Conservation (phyloP, 2,888 invertebrate species). For the Stenurella melanura region DNA sequence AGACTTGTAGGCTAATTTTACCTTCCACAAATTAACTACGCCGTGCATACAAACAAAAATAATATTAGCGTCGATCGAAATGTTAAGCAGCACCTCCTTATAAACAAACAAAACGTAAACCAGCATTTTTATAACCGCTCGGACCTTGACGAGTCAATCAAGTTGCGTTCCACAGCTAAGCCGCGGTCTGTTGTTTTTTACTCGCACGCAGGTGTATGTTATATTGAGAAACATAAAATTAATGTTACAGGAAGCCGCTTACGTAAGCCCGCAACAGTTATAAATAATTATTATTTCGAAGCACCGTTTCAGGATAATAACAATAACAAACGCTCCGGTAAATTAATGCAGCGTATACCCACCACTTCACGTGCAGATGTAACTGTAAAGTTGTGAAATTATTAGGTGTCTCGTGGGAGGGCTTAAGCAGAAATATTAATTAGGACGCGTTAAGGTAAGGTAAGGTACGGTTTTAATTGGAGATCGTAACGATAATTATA, state of each 20-base stretch:
- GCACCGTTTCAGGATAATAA: constrained; percentile 25
- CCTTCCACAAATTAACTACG: not conserved
- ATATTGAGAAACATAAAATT: constrained; percentile 36
- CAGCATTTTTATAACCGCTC: not conserved
- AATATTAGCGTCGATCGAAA: not conserved
- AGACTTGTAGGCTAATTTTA: not conserved
- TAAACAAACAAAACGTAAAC: constrained; percentile 16
- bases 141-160: constrained; percentile 25
- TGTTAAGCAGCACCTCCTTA: constrained; percentile 1
- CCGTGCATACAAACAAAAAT: not conserved
- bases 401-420: constrained; percentile 3
- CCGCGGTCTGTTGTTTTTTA: constrained; percentile 26
- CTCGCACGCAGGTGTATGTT: constrained; percentile 22
- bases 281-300: constrained; percentile 35
- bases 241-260: constrained; percentile 34
- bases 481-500: not conserved
- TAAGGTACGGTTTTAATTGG: not conserved
- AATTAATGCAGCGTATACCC: not conserved
- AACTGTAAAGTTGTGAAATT: constrained; percentile 7
- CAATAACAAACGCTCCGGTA: not conserved
- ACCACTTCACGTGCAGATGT: not conserved
- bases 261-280: constrained; percentile 33
- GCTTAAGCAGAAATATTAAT: constrained; percentile 2
- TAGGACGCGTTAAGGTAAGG: not conserved
- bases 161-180: constrained; percentile 2